Base-by-base conservation (phyloP, 2,888 invertebrate genomes). In the Agapetus fuscipes region DNA sequence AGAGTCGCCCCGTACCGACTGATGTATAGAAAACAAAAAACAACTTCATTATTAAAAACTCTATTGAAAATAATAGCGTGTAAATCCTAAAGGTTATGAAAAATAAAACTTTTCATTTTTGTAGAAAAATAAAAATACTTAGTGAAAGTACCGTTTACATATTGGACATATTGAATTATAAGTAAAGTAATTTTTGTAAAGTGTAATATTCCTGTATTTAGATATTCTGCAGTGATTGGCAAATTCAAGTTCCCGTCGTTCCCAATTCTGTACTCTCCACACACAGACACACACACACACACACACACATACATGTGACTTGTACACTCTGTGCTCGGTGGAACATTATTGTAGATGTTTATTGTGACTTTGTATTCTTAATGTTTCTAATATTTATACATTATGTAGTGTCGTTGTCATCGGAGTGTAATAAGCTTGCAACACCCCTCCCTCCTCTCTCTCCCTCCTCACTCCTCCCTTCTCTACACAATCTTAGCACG, bases 21-120 rank as follows among this genome's bases (percentile, higher is more conserved):
- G 48, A 48, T 48, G 48, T 48, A 48, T 48, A 48, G 48, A 48
- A 42, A 45, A 44, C 29, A 35, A 44, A 44, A 41, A 42, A 48
- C 30, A 39, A 40, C 37, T 34, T 39, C 39, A 28, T 39, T 33
- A 39, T 42, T 44, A 35, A 34, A 38, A 38, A 32, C 34, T 33
- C 32, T 36, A 43, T 39, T 37, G 41, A 44, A 46, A 46, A 46
- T 39, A 43, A 39, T 46, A 46, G 43, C 31, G 28, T 43, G 43
- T 43, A 46, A 46, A 43, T 43, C 45, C 43, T 43, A 40, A 42
- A 30, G 29, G 37, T 37, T 43, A 43, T 45, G 35, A 45, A 37
- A n/a, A 20, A 20, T 29, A 36, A 41, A 40, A 28, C 42, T 46
- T 46, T 46, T 46, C 43, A 46, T 46, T 46, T 46, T 46, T 46